Conservation (phyloP, 2,888 invertebrate genomes). For the Netelia fuscicornis region DNA sequence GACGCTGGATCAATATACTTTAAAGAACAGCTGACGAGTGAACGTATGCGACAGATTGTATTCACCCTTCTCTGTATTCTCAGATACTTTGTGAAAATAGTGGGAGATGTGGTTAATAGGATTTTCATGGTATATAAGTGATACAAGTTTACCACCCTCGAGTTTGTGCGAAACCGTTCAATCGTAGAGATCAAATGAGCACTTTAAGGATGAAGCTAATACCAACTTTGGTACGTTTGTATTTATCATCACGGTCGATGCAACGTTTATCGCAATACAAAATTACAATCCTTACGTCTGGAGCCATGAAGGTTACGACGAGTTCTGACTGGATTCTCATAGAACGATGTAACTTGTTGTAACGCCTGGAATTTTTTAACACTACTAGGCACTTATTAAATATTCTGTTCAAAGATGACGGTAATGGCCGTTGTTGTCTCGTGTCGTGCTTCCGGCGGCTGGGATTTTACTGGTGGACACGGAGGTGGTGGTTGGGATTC, state of each 20-base stretch:
- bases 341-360: not conserved
- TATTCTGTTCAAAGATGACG: conserved; percentile 43
- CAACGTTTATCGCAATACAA: not conserved
- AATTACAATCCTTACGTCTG: not conserved
- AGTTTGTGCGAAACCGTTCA: conserved; percentile 64
- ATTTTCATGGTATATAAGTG: conserved; percentile 72
- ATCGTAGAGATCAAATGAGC: conserved; percentile 6
- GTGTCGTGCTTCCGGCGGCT: conserved; percentile 68
- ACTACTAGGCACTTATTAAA: not conserved
- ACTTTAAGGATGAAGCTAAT: conserved; percentile 50
- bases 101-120: conserved; percentile 49
- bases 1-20: conserved; percentile 19
- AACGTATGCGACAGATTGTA: conserved; percentile 30
- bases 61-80: not conserved
- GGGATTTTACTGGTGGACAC: conserved; percentile 68
- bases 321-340: not conserved
- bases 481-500: conserved; percentile 64
- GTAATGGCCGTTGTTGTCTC: conserved; percentile 56
- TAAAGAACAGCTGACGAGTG: conserved; percentile 23
- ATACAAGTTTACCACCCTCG: conserved; percentile 56
- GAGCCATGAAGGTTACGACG: not conserved
- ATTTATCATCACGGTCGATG: not conserved
- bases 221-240: conserved; percentile 34
- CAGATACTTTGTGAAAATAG: conserved; percentile 21
- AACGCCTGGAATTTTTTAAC: not conserved